Base-by-base conservation (phyloP, 2,888 invertebrate species). In the Erannis defoliaria region DNA sequence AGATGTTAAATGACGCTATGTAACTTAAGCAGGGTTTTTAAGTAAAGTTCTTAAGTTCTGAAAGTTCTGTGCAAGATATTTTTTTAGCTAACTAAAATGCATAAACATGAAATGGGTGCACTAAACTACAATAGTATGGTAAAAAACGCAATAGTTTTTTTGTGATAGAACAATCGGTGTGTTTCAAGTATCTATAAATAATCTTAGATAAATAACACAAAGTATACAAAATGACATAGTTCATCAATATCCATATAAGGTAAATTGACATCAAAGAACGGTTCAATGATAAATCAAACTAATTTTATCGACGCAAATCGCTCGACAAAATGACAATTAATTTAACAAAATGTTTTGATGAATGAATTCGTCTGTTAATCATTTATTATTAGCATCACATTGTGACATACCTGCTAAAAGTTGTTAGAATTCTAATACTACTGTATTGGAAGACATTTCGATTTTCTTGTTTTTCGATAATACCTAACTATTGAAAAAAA, bases 371-470 rank as follows among this genome's bases (percentile, higher is more conserved):
- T 5, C 5, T 42, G 21, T 23, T 5, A 8, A n/a, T 26, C 14
- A 14, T 0, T 14, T 9, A 12, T 29, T 45, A 18, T 19, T 46
- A 45, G 31, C 18, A 19, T 31, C 46, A 31, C 33, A 35, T 49
- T 37, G 29, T 48, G 31, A 48, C 1, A 16, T 48, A 48, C 8
- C 9, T 48, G 12, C 5, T 31, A 19, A 2, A 37, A 4, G 1
- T 42, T 12, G 43, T 26, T 45, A 26, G 5, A 19, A 42, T 45
- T 14, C 26, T 49, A 35, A 48, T 14, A 38, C 31, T 43, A 61
- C 76, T 80, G 70, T 60, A 72, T 76, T 85, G 89, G 89, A 89
- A 88, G 89, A 89, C 89, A 72, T 80, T 75, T 59, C 65, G 85
- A 89, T 85, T 85, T 85, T 86, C 86, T 84, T 82, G 88, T 76